These are phyloP conservation scores for Megaceryle torquata DNA, from an alignment of 2,113 vertebrate genomes.

Conservation along the genomic window DNA sequence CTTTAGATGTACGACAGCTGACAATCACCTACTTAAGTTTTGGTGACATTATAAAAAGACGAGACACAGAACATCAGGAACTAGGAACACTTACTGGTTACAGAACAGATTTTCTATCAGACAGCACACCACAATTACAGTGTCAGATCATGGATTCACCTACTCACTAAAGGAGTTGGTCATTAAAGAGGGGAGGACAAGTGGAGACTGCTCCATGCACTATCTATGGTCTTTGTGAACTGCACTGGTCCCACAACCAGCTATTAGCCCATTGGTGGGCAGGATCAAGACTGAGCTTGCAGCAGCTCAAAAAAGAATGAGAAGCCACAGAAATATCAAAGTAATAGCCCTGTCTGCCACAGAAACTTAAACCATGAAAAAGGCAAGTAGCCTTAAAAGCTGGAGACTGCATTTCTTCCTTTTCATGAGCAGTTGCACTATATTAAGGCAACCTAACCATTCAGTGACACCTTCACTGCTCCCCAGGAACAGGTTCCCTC, in stretches of 20 bases:
- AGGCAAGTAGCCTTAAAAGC: background rate
- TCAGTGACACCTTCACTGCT: background rate
- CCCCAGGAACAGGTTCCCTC: background rate
- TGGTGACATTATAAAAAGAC: background rate
- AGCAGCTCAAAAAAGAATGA: background rate
- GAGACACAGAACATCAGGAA: background rate
- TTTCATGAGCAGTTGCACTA: background rate
- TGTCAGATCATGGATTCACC: background rate
- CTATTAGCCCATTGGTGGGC: background rate
- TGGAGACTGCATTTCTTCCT: background rate
- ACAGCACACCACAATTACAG: background rate
- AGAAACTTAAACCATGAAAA: background rate
- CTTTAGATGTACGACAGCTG: background rate
- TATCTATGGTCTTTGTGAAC: background rate
- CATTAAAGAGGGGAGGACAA: background rate
- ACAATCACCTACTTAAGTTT: background rate
- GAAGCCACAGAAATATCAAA: background rate
- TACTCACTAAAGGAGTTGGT: background rate
- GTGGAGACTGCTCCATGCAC: accelerated
- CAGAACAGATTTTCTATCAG: background rate
- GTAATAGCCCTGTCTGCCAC: background rate
- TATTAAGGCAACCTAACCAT: background rate
- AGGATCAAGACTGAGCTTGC: background rate
- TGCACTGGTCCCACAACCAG: background rate
- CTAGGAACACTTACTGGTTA: background rate